Conservation (phyloP, 1,140 invertebrate genomes). For the Cydia strobilella region DNA sequence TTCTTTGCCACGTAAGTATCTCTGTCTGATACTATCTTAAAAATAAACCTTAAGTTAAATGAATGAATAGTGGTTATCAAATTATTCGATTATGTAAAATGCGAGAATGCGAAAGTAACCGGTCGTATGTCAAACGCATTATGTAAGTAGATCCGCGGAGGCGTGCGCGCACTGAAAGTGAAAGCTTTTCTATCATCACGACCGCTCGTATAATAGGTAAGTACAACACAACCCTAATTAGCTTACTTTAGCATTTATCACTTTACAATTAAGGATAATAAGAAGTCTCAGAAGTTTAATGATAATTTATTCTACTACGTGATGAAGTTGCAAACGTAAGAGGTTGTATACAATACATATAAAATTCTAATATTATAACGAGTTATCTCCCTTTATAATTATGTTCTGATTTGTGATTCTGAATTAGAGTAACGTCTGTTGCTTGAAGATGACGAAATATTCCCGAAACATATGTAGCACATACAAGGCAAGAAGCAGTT, state of each 20-base stretch:
- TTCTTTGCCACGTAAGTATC: neutral
- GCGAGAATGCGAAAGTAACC: neutral
- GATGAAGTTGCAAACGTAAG: neutral
- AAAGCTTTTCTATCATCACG: slow-evolving; percentile 59
- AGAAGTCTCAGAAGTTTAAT: neutral
- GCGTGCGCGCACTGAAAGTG: slow-evolving; percentile 51
- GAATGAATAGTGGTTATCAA: neutral
- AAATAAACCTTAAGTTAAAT: neutral
- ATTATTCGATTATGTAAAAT: neutral
- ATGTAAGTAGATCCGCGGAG: slow-evolving; percentile 34
- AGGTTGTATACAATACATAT: no score
- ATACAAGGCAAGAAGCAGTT: no score
- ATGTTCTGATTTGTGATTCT: no score
- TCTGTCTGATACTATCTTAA: neutral
- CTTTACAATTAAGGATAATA: neutral
- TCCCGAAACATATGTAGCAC: no score
- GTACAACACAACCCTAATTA: slow-evolving; percentile 36
- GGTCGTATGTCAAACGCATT: slow-evolving; percentile 10
- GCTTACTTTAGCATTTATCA: neutral
- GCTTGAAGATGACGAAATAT: no score
- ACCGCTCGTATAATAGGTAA: slow-evolving; percentile 42
- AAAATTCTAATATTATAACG: no score
- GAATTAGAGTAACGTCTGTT: no score
- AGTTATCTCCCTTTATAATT: no score
- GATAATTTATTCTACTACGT: neutral